These are phyloP conservation scores for Pomacea maculata DNA, from an alignment of 1,140 invertebrate species.

Conservation along the genomic window DNA sequence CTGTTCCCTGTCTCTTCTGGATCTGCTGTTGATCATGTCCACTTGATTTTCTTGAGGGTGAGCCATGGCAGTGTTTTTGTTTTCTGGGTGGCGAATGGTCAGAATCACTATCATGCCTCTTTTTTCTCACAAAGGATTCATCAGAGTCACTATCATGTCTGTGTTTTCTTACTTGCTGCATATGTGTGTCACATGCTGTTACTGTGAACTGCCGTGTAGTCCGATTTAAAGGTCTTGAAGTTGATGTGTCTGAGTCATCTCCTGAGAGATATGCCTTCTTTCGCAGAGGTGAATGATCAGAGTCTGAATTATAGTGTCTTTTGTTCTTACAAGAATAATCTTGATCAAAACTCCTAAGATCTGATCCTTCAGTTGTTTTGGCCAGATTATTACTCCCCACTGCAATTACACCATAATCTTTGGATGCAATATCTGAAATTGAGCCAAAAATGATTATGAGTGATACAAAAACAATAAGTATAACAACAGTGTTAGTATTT, in stretches of 20 bases:
- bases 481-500: no score
- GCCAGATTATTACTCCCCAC: not conserved
- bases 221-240: constrained; percentile 39
- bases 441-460: no score
- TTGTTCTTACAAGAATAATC: no score
- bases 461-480: no score
- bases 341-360: no score
- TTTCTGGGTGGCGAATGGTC: constrained; percentile 29
- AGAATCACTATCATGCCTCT: constrained; percentile 48
- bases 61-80: not conserved
- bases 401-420: constrained; percentile 16
- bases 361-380: not conserved
- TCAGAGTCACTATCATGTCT: constrained; percentile 44
- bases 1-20: constrained; percentile 20
- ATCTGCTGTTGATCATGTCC: no score
- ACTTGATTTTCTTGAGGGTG: not conserved
- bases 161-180: constrained; percentile 37
- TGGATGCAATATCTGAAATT: constrained; percentile 9
- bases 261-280: constrained; percentile 25
- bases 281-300: constrained; percentile 49
- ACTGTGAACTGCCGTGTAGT: constrained; percentile 12
- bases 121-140: constrained; percentile 37
- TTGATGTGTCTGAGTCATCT: constrained; percentile 38
- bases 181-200: no score
- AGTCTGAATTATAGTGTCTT: constrained; percentile 44